Evolutionary conservation across 2,888 invertebrate genomes (phyloP).

Genomic region (Argyra leucocephala): DNA sequence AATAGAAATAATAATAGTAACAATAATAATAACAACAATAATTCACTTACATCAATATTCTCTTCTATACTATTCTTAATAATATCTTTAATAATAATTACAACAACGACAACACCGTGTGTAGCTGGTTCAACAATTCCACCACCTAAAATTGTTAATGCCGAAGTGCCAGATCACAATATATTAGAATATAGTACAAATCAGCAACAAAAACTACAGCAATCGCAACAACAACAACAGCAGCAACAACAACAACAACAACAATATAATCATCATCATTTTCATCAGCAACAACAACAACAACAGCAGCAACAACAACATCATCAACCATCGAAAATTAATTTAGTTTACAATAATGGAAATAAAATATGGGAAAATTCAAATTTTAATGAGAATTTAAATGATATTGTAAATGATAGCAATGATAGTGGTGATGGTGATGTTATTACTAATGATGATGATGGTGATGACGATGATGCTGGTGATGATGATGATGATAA

Average conservation of each 20-base stretch:
- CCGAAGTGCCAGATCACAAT: neutral
- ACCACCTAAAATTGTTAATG: neutral
- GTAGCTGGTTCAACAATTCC: neutral
- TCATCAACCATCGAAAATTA: conserved; percentile 29
- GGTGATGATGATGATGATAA: conserved; percentile 14
- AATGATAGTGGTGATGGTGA: conserved; percentile 4
- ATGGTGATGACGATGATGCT: neutral
- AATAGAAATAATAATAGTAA: too few relatives aligned
- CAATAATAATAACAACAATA: neutral
- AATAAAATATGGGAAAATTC: conserved; percentile 23
- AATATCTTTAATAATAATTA: conserved; percentile 23
- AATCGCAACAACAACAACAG: conserved; percentile 6
- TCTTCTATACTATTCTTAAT: conserved; percentile 20
- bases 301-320: conserved; percentile 21
- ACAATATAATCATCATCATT: conserved; percentile 4
- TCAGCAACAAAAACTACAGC: conserved; percentile 18
- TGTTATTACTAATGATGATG: neutral
- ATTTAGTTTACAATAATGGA: conserved; percentile 26
- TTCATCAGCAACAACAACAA: conserved; percentile 11
- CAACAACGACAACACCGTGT: conserved; percentile 18
- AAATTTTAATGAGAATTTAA: conserved; percentile 20
- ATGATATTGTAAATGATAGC: conserved; percentile 2
- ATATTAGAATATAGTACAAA: conserved; percentile 16
- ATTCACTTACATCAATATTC: conserved; percentile 24
- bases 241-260: neutral